Conservation (phyloP, 2,888 invertebrate genomes). For the Melanargia galathea region DNA sequence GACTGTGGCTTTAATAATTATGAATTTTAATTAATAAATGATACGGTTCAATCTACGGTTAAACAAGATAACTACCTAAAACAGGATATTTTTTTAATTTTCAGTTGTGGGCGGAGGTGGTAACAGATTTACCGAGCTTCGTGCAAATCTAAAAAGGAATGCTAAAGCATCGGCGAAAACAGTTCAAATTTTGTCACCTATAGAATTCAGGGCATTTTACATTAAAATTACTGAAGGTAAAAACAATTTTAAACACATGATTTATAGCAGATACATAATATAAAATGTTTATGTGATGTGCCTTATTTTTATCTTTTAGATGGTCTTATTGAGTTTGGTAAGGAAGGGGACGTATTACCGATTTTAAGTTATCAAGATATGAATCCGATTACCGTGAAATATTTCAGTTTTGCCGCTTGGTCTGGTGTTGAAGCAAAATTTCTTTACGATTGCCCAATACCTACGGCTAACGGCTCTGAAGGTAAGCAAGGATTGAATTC, state of each 20-base stretch:
- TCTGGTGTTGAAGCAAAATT: slow-evolving; percentile 85
- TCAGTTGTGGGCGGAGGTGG: slow-evolving; percentile 86
- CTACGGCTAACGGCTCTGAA: slow-evolving; percentile 51
- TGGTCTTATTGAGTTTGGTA: slow-evolving; percentile 84
- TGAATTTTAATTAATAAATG: too few relatives aligned
- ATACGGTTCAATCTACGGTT: too few relatives aligned
- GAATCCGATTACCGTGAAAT: slow-evolving; percentile 82
- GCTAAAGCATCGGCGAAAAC: slow-evolving; percentile 82
- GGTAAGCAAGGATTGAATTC: slow-evolving; percentile 50
- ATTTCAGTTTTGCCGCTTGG: slow-evolving; percentile 87
- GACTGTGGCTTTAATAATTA: too few relatives aligned
- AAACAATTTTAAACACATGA: too few relatives aligned
- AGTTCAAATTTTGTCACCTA: slow-evolving; percentile 80
- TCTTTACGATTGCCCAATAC: slow-evolving; percentile 84
- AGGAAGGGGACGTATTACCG: slow-evolving; percentile 83
- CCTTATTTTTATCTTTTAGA: slow-evolving; percentile 60
- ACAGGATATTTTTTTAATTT: slow-evolving; percentile 28
- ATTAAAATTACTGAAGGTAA: slow-evolving; percentile 83
- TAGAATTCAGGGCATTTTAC: slow-evolving; percentile 85
- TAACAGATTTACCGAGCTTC: slow-evolving; percentile 86
- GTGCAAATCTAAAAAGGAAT: slow-evolving; percentile 81
- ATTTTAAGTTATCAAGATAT: slow-evolving; percentile 83
- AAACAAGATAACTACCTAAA: background rate
- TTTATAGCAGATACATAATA: too few relatives aligned
- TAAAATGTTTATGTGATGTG: too few relatives aligned